These are phyloP conservation scores for Phalacrocorax pelagicus DNA, from an alignment of 2,113 vertebrate species.

Conservation along the genomic window DNA sequence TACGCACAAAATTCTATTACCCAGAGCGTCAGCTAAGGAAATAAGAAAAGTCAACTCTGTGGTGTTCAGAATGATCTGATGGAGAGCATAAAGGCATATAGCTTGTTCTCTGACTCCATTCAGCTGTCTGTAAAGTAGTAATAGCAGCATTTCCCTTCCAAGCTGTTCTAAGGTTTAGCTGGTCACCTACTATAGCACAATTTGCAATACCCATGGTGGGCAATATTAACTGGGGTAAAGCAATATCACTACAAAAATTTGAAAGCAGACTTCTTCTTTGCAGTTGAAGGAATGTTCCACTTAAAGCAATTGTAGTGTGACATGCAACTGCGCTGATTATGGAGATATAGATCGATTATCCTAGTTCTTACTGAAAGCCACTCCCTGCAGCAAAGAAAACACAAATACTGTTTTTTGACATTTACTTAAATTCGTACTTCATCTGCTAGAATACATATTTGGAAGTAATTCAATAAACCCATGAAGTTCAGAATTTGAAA, in stretches of 20 bases:
- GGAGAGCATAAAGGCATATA: background rate
- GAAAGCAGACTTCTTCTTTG: background rate
- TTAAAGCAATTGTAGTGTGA: background rate
- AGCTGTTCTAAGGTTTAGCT: background rate
- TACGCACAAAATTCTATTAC: background rate
- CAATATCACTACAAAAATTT: background rate
- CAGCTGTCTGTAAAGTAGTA: background rate
- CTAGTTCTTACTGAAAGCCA: background rate
- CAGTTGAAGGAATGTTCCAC: background rate
- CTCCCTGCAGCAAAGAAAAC: background rate
- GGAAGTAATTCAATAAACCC: background rate
- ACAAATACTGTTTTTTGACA: background rate
- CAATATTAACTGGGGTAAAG: background rate
- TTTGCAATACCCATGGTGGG: background rate
- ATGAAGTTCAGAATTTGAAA: background rate
- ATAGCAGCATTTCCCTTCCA: background rate
- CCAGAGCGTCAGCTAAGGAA: background rate
- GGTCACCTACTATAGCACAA: accelerated
- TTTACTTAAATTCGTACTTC: background rate
- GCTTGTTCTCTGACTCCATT: background rate
- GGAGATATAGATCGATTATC: background rate
- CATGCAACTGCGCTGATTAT: background rate
- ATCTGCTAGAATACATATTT: background rate
- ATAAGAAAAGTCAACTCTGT: background rate
- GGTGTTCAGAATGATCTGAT: background rate